Conservation (phyloP, 2,888 invertebrate genomes). For the Brachyptera risi region DNA sequence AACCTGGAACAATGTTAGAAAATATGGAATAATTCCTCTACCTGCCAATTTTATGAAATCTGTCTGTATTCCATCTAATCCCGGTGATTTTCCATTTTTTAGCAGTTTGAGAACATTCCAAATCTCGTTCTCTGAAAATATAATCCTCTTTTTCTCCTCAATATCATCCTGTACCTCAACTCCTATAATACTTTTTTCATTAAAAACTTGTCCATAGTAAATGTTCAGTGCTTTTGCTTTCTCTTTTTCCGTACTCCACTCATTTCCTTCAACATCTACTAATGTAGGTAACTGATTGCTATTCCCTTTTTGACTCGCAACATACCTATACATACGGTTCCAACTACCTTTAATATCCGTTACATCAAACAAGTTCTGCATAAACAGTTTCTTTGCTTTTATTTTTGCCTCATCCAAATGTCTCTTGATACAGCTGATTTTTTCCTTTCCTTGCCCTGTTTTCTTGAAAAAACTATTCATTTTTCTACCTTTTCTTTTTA, state of each 20-base stretch:
- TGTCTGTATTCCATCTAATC: not conserved
- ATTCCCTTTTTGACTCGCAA: not conserved
- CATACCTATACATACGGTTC: not conserved
- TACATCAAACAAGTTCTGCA: not conserved
- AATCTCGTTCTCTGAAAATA: not conserved
- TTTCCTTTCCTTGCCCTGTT: no score
- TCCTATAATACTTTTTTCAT: not conserved
- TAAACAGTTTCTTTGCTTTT: not conserved
- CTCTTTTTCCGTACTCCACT: not conserved
- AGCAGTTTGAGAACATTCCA: not conserved
- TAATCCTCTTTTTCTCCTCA: not conserved
- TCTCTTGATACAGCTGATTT: no score
- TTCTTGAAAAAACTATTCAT: not conserved
- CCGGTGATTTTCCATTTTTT: not conserved
- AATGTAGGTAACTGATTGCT: not conserved
- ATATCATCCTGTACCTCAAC: not conserved
- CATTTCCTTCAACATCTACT: not conserved
- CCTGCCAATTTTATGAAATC: not conserved
- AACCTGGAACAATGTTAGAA: not conserved
- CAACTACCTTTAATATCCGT: not conserved
- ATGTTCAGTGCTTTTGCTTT: not conserved
- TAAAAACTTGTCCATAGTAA: not conserved
- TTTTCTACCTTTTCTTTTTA: not conserved
- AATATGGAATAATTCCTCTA: not conserved
- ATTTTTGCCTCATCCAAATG: not conserved